Evolutionary conservation across 2,797 vertebrate species (phyloP).

Genomic region (Hyperoplus immaculatus): DNA sequence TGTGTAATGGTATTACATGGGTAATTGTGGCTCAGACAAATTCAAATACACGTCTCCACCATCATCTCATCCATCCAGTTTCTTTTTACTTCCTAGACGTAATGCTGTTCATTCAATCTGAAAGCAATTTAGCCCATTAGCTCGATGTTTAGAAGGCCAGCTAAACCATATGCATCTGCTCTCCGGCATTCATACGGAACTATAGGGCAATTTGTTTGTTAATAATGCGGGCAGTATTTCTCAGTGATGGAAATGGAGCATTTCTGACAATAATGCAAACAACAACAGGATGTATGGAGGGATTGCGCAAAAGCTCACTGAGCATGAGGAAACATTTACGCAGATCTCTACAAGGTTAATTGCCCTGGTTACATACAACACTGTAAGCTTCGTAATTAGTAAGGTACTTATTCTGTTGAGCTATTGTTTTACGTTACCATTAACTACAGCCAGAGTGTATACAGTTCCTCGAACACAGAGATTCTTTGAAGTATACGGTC

Average conservation of each 20-base stretch:
- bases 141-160: conserved; percentile 63
- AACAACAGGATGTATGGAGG: conserved; percentile 69
- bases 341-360: conserved; percentile 73
- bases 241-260: conserved; percentile 56
- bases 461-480: conserved; percentile 29
- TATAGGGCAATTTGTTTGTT: conserved; percentile 70
- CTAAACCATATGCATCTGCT: conserved; percentile 62
- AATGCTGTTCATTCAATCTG: conserved; percentile 72
- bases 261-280: conserved; percentile 73
- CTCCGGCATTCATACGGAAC: conserved; percentile 54
- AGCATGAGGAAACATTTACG: conserved; percentile 74
- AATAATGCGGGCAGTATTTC: conserved; percentile 61
- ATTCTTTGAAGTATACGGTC: conserved; percentile 28
- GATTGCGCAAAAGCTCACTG: conserved; percentile 55
- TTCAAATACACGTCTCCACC: conserved; percentile 46
- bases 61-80: conserved; percentile 62
- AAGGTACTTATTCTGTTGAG: conserved; percentile 59
- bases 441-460: conserved; percentile 33
- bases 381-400: conserved; percentile 72
- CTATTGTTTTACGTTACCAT: conserved; percentile 61
- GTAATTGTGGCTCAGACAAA: conserved; percentile 40
- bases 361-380: conserved; percentile 64
- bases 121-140: conserved; percentile 80
- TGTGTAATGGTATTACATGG: conserved; percentile 45
- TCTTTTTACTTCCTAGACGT: conserved; percentile 59